Evolutionary conservation across 92 coral and sea anemone genomes (phyloP).

Genomic region (Desmophyllum pertusum): DNA sequence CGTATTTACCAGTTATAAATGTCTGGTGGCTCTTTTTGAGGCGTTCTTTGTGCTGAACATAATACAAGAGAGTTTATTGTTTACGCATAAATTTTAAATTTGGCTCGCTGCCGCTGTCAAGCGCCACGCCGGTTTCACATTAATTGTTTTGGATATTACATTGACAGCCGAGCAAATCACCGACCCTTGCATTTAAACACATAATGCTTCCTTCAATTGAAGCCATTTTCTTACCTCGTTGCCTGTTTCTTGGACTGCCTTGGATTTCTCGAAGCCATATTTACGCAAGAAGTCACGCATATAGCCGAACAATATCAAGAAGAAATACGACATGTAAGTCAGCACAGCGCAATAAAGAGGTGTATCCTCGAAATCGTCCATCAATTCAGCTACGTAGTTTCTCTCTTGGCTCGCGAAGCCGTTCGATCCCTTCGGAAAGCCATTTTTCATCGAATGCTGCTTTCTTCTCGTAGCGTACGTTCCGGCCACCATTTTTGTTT

Average conservation of each 20-base stretch:
- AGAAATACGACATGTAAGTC: constrained; percentile 89
- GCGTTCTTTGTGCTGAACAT: background rate
- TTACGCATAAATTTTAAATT: background rate
- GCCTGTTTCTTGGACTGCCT: constrained; percentile 72
- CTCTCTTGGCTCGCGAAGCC: constrained; percentile 52
- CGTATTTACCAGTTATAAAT: background rate
- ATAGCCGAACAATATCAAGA: constrained; percentile 86
- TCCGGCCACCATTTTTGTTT: constrained; percentile 51
- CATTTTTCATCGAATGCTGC: constrained; percentile 55
- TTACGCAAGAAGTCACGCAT: constrained; percentile 94
- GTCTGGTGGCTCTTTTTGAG: background rate
- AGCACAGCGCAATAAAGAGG: constrained; percentile 81
- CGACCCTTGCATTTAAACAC: background rate
- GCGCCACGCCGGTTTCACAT: background rate
- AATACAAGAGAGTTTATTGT: background rate
- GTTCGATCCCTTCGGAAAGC: constrained; percentile 61
- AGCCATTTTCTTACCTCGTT: constrained; percentile 66
- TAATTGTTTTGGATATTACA: background rate
- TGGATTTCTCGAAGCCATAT: constrained; percentile 86
- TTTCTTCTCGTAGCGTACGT: constrained; percentile 23
- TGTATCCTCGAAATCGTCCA: constrained; percentile 86
- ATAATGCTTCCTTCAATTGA: background rate
- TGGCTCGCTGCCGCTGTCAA: background rate
- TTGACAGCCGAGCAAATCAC: background rate
- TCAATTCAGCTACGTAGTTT: constrained; percentile 20